These are phyloP conservation scores for Eulemur albifrons DNA, from an alignment of 2,797 vertebrate species.

Conservation along the genomic window DNA sequence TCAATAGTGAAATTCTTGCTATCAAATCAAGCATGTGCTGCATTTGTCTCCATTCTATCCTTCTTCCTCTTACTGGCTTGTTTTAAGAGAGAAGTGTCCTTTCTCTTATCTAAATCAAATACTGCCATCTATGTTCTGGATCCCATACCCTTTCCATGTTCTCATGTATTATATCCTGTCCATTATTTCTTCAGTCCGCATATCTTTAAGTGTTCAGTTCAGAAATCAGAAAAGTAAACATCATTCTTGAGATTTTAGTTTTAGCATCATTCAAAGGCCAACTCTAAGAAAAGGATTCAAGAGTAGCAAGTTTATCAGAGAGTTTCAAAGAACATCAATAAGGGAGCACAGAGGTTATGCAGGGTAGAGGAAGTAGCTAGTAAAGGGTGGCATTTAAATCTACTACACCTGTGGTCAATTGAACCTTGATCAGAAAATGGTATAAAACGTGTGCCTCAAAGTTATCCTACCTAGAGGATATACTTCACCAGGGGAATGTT, in stretches of 20 bases:
- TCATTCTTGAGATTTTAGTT: not conserved
- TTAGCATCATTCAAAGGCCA: not conserved
- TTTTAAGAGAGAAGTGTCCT: not conserved
- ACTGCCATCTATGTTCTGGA: not conserved
- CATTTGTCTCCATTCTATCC: not conserved
- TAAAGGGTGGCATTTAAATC: not conserved
- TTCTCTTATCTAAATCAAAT: not conserved
- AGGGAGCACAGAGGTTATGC: not conserved
- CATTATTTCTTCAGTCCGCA: not conserved
- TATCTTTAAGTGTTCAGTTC: not conserved
- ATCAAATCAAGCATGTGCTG: not conserved
- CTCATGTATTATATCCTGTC: not conserved
- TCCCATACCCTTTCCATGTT: not conserved
- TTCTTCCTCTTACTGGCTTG: not conserved
- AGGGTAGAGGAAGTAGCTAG: not conserved
- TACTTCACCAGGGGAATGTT: not conserved
- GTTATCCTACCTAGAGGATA: not conserved
- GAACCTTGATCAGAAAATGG: not conserved
- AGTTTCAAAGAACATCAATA: not conserved
- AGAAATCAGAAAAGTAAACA: not conserved
- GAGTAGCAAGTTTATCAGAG: not conserved
- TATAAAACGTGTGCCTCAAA: not conserved
- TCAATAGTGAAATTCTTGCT: not conserved
- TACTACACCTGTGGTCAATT: not conserved
- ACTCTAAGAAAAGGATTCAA: not conserved